Percentiles rank a stretch among this genome's conserved stretches.
These are phyloP conservation scores for Beaufortia kweichowensis DNA, from an alignment of 2,113 vertebrate species.

Conservation along the genomic window DNA sequence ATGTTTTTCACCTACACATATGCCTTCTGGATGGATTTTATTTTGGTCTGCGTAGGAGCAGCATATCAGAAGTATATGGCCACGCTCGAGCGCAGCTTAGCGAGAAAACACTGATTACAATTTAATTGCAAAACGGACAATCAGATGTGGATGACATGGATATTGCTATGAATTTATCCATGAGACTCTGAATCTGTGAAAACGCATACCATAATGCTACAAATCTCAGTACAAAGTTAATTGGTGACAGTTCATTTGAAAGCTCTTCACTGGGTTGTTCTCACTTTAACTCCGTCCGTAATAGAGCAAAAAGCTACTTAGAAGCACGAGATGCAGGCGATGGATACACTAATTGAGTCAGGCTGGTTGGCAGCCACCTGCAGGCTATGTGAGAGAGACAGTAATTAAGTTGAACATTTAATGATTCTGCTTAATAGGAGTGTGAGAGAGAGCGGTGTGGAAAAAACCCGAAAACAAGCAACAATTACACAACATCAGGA, in stretches of 20 bases:
- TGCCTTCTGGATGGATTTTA: neutral
- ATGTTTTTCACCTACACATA: neutral
- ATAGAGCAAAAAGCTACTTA: conserved; percentile 15
- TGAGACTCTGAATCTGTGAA: neutral
- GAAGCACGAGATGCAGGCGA: conserved; percentile 41
- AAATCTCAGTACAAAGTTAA: neutral
- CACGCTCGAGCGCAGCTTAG: too few species aligned
- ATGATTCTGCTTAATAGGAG: conserved; percentile 93
- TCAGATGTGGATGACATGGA: neutral
- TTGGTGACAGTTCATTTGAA: conserved; percentile 7
- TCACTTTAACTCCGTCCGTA: neutral
- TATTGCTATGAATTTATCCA: neutral
- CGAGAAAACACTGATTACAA: conserved; percentile 23
- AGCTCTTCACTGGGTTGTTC: neutral
- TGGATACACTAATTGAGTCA: conserved; percentile 67
- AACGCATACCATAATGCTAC: too few species aligned
- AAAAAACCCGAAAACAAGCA: conserved; percentile 48
- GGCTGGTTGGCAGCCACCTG: conserved; percentile 85
- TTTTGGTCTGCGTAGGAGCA: neutral
- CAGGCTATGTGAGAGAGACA: conserved; percentile 84
- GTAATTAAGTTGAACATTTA: conserved; percentile 97
- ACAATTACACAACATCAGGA: conserved; percentile 50
- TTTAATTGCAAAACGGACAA: neutral
- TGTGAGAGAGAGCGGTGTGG: conserved; percentile 62
- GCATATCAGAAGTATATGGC: too few species aligned